These are phyloP conservation scores for Epizoanthus stellaris DNA, from an alignment of 92 coral and sea anemone genomes.

Conservation along the genomic window DNA sequence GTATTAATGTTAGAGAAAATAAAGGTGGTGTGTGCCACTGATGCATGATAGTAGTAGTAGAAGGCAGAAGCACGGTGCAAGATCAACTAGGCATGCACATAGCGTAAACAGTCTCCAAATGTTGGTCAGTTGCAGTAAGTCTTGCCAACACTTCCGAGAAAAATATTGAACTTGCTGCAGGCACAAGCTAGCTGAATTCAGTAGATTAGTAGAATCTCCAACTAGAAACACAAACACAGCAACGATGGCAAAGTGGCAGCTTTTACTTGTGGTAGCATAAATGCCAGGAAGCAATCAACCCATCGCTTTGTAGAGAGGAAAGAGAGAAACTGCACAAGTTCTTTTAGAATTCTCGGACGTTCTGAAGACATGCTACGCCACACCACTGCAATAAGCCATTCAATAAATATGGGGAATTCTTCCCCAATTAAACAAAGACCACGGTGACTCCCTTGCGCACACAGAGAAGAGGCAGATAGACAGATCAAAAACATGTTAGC, in stretches of 20 bases:
- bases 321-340: neutral
- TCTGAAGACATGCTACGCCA: conserved; percentile 1
- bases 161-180: conserved; percentile 38
- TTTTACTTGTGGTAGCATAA: conserved; percentile 30
- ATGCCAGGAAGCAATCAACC: conserved; percentile 12
- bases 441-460: conserved; percentile 28
- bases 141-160: conserved; percentile 41
- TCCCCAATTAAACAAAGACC: conserved; percentile 40
- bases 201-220: conserved; percentile 29
- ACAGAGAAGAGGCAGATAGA: conserved; percentile 38
- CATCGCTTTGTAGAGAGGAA: conserved; percentile 11
- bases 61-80: too few relatives aligned
- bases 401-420: conserved; percentile 17
- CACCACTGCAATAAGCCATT: neutral
- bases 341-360: conserved; percentile 17
- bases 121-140: too few relatives aligned
- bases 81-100: too few relatives aligned
- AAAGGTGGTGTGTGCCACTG: too few relatives aligned
- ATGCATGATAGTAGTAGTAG: too few relatives aligned
- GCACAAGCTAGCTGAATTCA: conserved; percentile 37
- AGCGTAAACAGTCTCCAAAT: too few relatives aligned
- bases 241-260: neutral
- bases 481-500: conserved; percentile 38
- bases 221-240: neutral
- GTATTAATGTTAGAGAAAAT: too few relatives aligned